Base-by-base conservation (phyloP, 2,113 vertebrate species). In the Vireo altiloquus region DNA sequence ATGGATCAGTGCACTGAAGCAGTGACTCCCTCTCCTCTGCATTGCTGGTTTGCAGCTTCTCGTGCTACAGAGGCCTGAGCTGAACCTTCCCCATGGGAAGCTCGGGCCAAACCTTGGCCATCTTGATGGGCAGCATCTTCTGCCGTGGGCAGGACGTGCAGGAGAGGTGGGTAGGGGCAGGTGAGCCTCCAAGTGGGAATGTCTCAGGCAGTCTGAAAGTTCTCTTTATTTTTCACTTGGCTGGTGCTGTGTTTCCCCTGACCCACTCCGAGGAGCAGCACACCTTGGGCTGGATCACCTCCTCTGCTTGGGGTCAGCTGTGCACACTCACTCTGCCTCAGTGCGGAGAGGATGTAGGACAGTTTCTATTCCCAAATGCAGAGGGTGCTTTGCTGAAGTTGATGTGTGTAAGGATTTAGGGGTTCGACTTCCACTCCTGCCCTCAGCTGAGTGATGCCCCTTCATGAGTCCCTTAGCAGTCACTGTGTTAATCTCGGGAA, bases 211-310 rank as follows among this genome's bases (percentile, higher is more conserved):
- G 24, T 15, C 61, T 49, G 63, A 40, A 80, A 72, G 37, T 59
- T 90, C 71, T 64, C 46, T 69, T 35, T 60, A 13, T 63, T 88
- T 91, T 53, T 54, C 39, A 8, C 49, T 63, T 80, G 57, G 5
- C 42, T 28, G n/a, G 22, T 13, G 2, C 35, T 40, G 11, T 50
- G 30, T 68, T 87, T 90, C 37, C 66, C n/a, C 46, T 76, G 75
- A 35, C 15, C 31, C 6, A 14, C 5, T 28, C 31, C 0, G 1
- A 50, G 46, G 30, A 86, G 25, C 23, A 59, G 21, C 0, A 0
- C 8, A 27, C n/a, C 47, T 81, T 69, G 25, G 52, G 65, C 50
- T 65, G 59, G 70, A 40, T 53, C 65, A 31, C 18, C 56, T 75
- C 31, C 1, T 2, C 23, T 60, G 61, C 70, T 65, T 1, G 2